Evolutionary conservation across 2,113 vertebrate species (phyloP).

Genomic region (Lanius collurio): DNA sequence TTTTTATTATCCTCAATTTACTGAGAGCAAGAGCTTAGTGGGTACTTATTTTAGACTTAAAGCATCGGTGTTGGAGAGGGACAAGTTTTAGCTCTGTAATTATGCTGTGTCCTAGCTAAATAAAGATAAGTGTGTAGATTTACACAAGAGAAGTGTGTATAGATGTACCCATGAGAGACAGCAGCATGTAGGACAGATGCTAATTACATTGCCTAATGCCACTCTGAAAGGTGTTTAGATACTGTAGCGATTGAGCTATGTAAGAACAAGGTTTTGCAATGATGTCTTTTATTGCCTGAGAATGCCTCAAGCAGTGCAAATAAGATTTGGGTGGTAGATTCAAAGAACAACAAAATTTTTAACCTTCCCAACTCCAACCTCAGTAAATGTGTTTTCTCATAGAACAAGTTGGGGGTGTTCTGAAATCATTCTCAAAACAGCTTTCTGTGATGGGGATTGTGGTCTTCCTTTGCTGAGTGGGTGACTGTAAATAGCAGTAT

Average conservation of each 20-base stretch:
- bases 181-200: background rate
- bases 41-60: background rate
- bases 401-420: background rate
- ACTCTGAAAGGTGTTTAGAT: constrained; percentile 11
- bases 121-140: background rate
- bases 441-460: background rate
- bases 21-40: background rate
- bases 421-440: background rate
- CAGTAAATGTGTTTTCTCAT: background rate
- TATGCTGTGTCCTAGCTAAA: background rate
- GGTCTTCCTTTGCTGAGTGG: background rate
- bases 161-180: constrained; percentile 2
- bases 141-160: background rate
- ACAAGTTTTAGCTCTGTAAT: background rate
- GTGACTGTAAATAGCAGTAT: background rate
- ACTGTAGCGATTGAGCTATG: background rate
- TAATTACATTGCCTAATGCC: constrained; percentile 36
- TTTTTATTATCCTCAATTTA: constrained; percentile 1
- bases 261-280: constrained; percentile 32
- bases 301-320: constrained; percentile 37
- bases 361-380: background rate
- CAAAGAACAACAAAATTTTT: background rate
- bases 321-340: background rate
- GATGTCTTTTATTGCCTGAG: constrained; percentile 18
- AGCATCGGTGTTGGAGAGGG: background rate